Evolutionary conservation across 2,888 invertebrate genomes (phyloP), one percentile per base, ranked within the genome.

Genomic region (Pegoplata infirma): DNA sequence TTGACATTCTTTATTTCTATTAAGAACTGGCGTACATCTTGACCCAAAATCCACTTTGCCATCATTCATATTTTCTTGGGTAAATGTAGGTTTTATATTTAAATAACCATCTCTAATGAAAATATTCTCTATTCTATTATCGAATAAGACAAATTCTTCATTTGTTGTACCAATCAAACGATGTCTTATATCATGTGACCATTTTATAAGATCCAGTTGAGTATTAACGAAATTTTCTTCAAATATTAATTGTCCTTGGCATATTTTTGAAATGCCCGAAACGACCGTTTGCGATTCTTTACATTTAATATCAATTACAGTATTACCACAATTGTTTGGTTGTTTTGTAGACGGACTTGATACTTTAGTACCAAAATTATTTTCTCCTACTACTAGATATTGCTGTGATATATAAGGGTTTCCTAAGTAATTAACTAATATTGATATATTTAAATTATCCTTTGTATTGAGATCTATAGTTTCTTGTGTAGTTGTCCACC

Each of bases 111-210:
- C 76, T 21, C 80, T 75, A 4, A 88, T 77, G 77, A 85, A 82
- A 53, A 83, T 81, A 72, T 86, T 86, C 36, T 87, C 84, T 8
- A 59, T 21, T 40, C 68, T 40, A 49, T 89, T 87, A 82, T 89
- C 87, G 53, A 90, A 90, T 1, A 90, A 85, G 16, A 88, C 88
- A 82, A 91, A 91, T 79, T 91, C 91, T 64, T 90, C 90, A 47
- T 84, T 88, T 83, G 90, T 90, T 17, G 87, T 90, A 56, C 86
- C 86, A 53, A 90, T 89, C 4, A 89, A 86, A 7, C 92, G 91
- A 44, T 92, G 89, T 61, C 91, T 92, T 79, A 92, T 91, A 80
- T 93, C 92, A 3, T 91, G 88, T 56, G 89, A 89, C 93, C 93
- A 93, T 59, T 90, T 84, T 0, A 86, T 86, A n/a, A 87, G 88